Evolutionary conservation across 2,113 vertebrate species (phyloP), one percentile per base, ranked within the genome.

Genomic region (Pardalotus punctatus): DNA sequence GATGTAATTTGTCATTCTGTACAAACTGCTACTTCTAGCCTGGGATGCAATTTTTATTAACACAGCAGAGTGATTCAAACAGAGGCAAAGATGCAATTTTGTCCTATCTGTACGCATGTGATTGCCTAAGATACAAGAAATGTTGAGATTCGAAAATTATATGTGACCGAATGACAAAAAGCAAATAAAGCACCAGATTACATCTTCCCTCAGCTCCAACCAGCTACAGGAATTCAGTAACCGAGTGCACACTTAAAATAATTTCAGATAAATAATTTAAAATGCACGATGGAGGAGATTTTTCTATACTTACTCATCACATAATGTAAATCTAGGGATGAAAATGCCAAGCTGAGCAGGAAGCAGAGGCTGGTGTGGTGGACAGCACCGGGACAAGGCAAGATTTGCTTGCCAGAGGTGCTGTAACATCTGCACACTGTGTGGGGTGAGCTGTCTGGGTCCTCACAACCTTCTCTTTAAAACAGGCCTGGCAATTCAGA

Each of bases 1-100:
- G 91, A 93, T 87, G 78, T 29, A 87, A 89, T 95, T 92, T 92
- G 80, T 80, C 54, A 72, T 79, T 38, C 62, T 72, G 38, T 25
- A 61, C 81, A 86, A 36, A 19, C 54, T 88, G 76, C 20, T 93
- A 24, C 88, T 82, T 77, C 86, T 8, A 61, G 90, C 61, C 72
- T 60, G 31, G 20, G 80, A 78, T 61, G 77, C 64, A 60, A 40
- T 53, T 74, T 87, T 90, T 72, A 79, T 66, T 48, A 94, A 74
- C 72, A 61, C 72, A 67, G 58, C 29, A 90, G 78, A 60, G 16
- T 62, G 58, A 58, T 40, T 77, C 57, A 58, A 82, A 78, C 0
- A 1, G 64, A 88, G 33, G 53, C 29, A 91, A 23, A 81, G 38
- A 38, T 36, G 56, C 0, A 0, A 40, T 35, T 90, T 79, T 40